These are phyloP conservation scores for Dipodomys merriami DNA, from an alignment of 2,113 vertebrate genomes.

Conservation along the genomic window DNA sequence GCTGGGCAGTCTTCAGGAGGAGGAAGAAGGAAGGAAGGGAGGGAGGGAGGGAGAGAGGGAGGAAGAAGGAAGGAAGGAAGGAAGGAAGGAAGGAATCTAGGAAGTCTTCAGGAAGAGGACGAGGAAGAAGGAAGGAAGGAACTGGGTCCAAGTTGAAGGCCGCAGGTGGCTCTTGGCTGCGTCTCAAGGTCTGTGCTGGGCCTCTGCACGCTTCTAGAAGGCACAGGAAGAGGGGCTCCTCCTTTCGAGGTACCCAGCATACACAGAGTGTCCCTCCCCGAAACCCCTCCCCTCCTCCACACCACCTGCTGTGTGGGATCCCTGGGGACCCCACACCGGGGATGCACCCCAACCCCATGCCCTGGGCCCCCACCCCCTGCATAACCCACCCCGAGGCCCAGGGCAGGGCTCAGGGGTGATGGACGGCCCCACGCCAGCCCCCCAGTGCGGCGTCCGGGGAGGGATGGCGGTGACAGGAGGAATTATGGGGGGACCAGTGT, in stretches of 20 bases:
- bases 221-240: background rate
- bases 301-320: background rate
- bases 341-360: background rate
- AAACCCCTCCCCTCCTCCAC: background rate
- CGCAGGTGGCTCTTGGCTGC: too few relatives aligned
- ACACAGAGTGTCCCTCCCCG: background rate
- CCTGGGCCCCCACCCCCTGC: too few relatives aligned
- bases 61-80: background rate
- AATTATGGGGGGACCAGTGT: constrained; percentile 28
- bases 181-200: background rate
- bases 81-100: background rate
- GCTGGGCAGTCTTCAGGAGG: too few relatives aligned
- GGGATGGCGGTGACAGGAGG: constrained; percentile 12
- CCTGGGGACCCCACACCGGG: background rate
- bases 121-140: background rate
- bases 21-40: background rate
- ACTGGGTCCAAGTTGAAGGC: background rate
- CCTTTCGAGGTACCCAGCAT: background rate
- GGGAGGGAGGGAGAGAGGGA: background rate
- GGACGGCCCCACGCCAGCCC: too few relatives aligned
- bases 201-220: background rate
- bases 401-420: background rate
- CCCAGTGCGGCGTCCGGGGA: constrained; percentile 3
- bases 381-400: background rate
- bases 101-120: too few relatives aligned